A percentile compares a stretch with the other conserved stretches of the same genome.
Conservation (phyloP, 2,888 invertebrate genomes). For the Leptopterna dolabrata region DNA sequence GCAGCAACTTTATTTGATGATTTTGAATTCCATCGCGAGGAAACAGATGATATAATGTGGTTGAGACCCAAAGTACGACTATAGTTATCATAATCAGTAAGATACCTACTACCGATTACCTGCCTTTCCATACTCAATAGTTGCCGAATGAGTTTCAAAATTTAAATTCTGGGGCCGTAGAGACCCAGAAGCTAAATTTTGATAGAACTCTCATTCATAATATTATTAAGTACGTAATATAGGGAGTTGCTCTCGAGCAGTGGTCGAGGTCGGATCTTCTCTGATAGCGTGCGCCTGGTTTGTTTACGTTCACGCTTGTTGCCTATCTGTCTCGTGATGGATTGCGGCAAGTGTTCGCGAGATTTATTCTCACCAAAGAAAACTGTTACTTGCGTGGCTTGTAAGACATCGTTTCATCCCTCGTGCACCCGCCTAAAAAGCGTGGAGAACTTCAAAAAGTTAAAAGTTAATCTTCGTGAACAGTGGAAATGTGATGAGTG, state of each 20-base stretch:
- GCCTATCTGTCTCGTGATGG: neutral
- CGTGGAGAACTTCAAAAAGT: neutral
- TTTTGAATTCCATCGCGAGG: constrained; percentile 78
- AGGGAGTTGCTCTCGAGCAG: neutral
- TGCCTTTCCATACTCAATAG: too few relatives aligned
- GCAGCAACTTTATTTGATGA: constrained; percentile 88
- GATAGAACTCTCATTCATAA: too few relatives aligned
- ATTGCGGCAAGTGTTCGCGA: constrained; percentile 25
- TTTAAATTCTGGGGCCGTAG: too few relatives aligned
- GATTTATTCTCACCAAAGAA: constrained; percentile 27
- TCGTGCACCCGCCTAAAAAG: too few relatives aligned
- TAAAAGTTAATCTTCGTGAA: neutral
- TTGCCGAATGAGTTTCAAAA: too few relatives aligned
- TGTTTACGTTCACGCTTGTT: neutral
- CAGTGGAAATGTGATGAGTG: too few relatives aligned
- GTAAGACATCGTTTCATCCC: constrained; percentile 7
- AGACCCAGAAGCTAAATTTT: too few relatives aligned
- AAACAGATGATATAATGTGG: neutral
- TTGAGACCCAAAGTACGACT: neutral
- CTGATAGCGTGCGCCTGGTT: too few relatives aligned
- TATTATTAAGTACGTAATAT: too few relatives aligned
- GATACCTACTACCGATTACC: too few relatives aligned
- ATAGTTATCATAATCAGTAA: neutral
- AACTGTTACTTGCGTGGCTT: neutral
- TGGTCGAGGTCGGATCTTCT: neutral